Conservation (phyloP, 2,888 invertebrate genomes). For the Phlogophora meticulosa region DNA sequence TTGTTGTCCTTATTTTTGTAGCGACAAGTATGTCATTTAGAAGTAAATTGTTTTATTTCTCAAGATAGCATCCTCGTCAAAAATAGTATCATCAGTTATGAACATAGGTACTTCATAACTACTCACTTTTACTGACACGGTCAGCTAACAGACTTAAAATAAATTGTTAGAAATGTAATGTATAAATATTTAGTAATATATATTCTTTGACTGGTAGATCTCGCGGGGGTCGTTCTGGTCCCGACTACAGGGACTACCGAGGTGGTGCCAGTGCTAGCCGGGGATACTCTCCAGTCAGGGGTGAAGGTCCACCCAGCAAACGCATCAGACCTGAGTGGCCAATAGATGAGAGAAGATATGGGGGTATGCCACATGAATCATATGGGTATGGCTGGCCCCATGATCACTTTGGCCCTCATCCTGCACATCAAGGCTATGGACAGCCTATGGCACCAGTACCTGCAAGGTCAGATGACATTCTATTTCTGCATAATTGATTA, state of each 20-base stretch:
- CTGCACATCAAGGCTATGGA: constrained; percentile 92
- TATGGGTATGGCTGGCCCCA: constrained; percentile 91
- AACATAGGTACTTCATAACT: neutral
- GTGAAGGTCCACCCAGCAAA: constrained; percentile 94
- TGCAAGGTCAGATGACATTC: constrained; percentile 78
- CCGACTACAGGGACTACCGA: constrained; percentile 95
- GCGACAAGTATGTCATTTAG: too few relatives aligned
- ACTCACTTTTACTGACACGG: neutral
- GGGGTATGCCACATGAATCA: constrained; percentile 88
- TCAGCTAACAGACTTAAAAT: too few relatives aligned
- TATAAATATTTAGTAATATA: too few relatives aligned
- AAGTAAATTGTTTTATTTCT: too few relatives aligned
- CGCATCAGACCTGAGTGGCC: constrained; percentile 94
- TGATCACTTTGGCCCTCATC: constrained; percentile 91
- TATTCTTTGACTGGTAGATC: constrained; percentile 78
- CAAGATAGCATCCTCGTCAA: neutral
- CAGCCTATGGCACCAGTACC: constrained; percentile 90
- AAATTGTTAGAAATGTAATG: too few relatives aligned
- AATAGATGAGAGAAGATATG: constrained; percentile 88
- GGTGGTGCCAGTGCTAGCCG: constrained; percentile 93
- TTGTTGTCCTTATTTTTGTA: constrained; percentile 1
- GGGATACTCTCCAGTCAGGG: constrained; percentile 94
- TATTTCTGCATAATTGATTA: neutral
- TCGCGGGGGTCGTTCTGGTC: constrained; percentile 93
- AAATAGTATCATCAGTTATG: neutral